Evolutionary conservation across 2,113 vertebrate genomes (phyloP).

Genomic region (Ceuthmochares aereus): DNA sequence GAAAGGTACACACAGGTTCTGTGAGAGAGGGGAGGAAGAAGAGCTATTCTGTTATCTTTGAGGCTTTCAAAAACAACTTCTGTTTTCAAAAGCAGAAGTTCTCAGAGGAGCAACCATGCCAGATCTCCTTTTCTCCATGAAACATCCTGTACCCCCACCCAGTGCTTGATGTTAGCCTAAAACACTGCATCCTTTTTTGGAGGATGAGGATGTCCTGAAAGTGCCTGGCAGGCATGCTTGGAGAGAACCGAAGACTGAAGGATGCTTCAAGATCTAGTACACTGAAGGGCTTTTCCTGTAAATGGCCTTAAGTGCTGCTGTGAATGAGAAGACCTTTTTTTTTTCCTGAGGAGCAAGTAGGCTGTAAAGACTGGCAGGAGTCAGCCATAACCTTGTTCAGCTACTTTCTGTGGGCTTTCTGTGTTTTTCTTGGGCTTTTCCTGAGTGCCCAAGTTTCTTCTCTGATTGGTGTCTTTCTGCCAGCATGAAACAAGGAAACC

Average conservation of each 20-base stretch:
- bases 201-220: fast-evolving
- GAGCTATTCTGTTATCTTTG: neutral
- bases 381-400: neutral
- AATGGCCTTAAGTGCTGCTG: neutral
- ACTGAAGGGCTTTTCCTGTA: neutral
- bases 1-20: neutral
- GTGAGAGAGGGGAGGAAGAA: neutral
- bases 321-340: neutral
- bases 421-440: neutral
- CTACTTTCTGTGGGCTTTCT: neutral
- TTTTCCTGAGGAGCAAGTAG: neutral
- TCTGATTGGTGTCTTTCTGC: neutral
- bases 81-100: neutral
- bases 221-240: fast-evolving
- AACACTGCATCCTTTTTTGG: neutral
- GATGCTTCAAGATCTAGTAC: neutral
- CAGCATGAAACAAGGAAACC: neutral
- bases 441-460: neutral
- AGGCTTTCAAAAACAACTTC: neutral
- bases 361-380: fast-evolving
- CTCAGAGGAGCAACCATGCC: neutral
- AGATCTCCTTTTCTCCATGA: neutral
- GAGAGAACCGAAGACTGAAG: neutral
- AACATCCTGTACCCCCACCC: neutral
- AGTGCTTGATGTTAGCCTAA: neutral